Evolutionary conservation across 1,140 invertebrate genomes (phyloP).

Genomic region (Drosophila sproati): DNA sequence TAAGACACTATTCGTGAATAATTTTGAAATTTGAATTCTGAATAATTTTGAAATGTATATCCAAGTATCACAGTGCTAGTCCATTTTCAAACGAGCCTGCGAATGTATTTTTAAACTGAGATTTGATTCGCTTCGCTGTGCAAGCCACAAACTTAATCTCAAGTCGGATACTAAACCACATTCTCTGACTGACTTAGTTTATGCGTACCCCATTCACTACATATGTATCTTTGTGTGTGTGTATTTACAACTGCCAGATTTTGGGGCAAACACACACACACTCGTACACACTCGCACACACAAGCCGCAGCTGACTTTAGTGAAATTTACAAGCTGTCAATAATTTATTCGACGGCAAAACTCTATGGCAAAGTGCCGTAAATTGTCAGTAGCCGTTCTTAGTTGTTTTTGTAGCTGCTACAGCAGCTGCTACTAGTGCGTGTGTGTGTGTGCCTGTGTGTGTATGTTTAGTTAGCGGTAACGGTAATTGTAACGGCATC

Average conservation of each 20-base stretch:
- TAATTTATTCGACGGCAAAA: constrained; percentile 76
- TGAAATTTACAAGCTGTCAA: constrained; percentile 81
- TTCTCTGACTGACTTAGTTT: constrained; percentile 15
- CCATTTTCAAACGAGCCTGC: too few species aligned
- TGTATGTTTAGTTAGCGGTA: constrained; percentile 71
- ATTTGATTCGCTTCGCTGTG: too few species aligned
- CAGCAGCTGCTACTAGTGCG: constrained; percentile 17
- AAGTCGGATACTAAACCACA: constrained; percentile 1
- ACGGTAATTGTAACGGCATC: constrained; percentile 78
- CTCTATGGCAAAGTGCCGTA: constrained; percentile 74
- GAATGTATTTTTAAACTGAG: too few species aligned
- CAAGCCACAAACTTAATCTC: too few species aligned
- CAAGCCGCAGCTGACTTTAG: constrained; percentile 67
- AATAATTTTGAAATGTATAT: too few species aligned
- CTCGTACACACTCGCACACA: constrained; percentile 11
- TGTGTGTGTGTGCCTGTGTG: constrained; percentile 34
- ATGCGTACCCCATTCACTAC: constrained; percentile 14
- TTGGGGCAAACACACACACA: constrained; percentile 22
- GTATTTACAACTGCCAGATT: constrained; percentile 21
- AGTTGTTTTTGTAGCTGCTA: constrained; percentile 30
- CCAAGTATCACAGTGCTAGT: too few species aligned
- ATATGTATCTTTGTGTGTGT: not conserved
- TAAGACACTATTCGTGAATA: too few species aligned
- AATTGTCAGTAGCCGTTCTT: constrained; percentile 63
- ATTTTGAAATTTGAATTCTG: too few species aligned